Evolutionary conservation across 1,140 invertebrate genomes (phyloP).

Genomic region (Ericerus pela): DNA sequence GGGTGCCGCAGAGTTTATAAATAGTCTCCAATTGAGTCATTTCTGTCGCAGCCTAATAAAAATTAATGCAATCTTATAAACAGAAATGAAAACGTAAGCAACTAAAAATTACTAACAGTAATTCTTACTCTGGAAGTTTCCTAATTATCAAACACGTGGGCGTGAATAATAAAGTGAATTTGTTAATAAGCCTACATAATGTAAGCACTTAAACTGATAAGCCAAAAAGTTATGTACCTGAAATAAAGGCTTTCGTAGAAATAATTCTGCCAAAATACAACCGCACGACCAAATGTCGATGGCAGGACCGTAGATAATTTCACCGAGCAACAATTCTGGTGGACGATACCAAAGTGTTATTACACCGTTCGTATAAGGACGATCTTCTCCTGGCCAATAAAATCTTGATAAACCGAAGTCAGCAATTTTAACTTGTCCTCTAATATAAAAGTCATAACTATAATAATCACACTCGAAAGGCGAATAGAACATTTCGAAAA

Average conservation of each 20-base stretch:
- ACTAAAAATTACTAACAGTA: background rate
- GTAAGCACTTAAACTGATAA: background rate
- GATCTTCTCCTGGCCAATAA: constrained; percentile 87
- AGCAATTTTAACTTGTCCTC: constrained; percentile 96
- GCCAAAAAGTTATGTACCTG: constrained; percentile 41
- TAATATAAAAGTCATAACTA: constrained; percentile 33
- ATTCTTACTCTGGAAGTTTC: background rate
- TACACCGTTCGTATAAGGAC: constrained; percentile 97
- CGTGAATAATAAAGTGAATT: background rate
- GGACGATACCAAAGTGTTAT: constrained; percentile 98
- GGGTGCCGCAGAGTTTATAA: constrained; percentile 86
- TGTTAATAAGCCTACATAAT: background rate
- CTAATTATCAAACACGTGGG: background rate
- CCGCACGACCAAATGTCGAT: constrained; percentile 99
- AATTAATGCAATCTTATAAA: constrained; percentile 2
- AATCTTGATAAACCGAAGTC: constrained; percentile 95
- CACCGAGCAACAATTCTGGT: constrained; percentile 90
- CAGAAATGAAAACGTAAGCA: background rate
- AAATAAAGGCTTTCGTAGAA: constrained; percentile 90
- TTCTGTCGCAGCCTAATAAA: constrained; percentile 69
- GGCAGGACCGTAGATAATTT: constrained; percentile 93
- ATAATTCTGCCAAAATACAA: constrained; percentile 96
- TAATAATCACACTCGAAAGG: background rate
- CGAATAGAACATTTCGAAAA: too few species aligned
- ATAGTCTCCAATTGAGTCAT: constrained; percentile 90